Conservation (phyloP, 2,888 invertebrate genomes). For the Smittia sp. region DNA sequence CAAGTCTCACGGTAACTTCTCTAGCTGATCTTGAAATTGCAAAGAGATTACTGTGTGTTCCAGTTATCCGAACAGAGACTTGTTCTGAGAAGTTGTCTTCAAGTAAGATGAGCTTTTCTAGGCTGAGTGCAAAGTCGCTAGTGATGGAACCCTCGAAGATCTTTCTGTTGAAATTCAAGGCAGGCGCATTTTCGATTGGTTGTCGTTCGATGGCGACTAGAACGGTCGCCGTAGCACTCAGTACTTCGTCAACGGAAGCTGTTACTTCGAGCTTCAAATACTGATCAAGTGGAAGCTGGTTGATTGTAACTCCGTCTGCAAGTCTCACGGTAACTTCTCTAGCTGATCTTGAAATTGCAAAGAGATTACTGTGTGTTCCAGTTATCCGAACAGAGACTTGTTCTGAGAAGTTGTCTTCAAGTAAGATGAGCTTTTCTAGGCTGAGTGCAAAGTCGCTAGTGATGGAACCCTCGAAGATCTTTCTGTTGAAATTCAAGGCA, state of each 20-base stretch:
- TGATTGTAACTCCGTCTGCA: background rate
- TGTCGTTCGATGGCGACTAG: background rate
- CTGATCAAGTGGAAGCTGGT: background rate
- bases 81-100: background rate
- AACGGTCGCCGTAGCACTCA: background rate
- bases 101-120: background rate
- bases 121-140: background rate
- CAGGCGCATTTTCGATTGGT: background rate
- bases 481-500: too few species aligned
- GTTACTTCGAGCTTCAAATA: background rate
- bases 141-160: background rate
- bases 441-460: background rate
- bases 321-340: background rate
- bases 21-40: background rate
- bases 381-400: background rate
- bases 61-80: background rate
- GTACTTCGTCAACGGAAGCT: background rate
- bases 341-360: background rate
- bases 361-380: background rate
- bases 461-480: background rate
- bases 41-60: background rate
- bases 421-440: background rate
- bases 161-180: background rate
- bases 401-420: background rate
- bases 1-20: background rate